Base-by-base conservation (phyloP, 2,113 vertebrate genomes). In the Cyanoliseus patagonus region DNA sequence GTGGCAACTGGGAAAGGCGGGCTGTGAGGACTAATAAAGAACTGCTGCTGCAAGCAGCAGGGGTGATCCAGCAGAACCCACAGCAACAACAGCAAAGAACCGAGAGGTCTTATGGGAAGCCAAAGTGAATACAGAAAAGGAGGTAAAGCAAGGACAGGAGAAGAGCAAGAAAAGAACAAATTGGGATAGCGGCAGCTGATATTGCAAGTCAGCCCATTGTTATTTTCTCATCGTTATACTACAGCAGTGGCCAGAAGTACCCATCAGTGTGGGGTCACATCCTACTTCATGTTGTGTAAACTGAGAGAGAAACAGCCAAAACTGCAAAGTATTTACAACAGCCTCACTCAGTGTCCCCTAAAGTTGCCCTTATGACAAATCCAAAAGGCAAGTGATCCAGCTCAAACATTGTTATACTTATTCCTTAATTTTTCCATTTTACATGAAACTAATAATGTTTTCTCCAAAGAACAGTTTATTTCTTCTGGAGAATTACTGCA, bases 201-300 rank as follows among this genome's bases (percentile, higher is more conserved):
- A 46, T 0, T 30, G 25, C 42, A 74, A 46, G 15, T 19, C 25
- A 86, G 37, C 5, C 51, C 39, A 30, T 53, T 0, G 4, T 20
- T 69, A 19, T 51, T 57, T 85, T 69, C 53, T 83, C 27, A 39
- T 1, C n/a, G 17, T 41, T 61, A 37, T 5, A 61, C 19, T 44
- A 66, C 0, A 63, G 79, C 4, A 8, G 55, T 61, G 66, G 28
- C 0, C 0, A 67, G 64, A 55, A 35, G 33, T 20, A 37, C 19
- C n/a, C 7, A 41, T 15, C 19, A 20, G 49, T 5, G 41, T 6
- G 22, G 52, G 24, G 41, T 24, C 9, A 1, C 10, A 67, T 67
- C 47, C 61, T 24, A 25, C 37, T n/a, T 46, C 67, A 30, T 0
- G 0, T 25, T 35, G 49, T 24, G 33, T 24, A 42, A 85, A 73